phyloP scores from a whole-genome alignment of 2,797 vertebrate species.

The Spheniscus humboldti region DNA sequence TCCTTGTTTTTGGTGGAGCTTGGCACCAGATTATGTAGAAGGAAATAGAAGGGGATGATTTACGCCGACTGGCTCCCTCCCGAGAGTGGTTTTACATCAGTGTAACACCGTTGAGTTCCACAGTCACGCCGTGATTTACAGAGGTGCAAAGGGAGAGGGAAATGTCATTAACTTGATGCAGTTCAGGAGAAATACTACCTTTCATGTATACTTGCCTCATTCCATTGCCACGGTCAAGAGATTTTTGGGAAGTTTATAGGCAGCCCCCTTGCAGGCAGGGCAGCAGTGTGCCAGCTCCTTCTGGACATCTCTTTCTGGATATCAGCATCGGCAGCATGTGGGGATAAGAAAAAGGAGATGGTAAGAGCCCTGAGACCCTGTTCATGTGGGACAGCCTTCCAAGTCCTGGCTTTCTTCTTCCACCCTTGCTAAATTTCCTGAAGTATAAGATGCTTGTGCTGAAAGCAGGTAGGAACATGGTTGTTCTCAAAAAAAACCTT shows the following conservation, averaged over 20 bases:
- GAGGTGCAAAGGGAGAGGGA: not conserved
- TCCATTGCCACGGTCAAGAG: not conserved
- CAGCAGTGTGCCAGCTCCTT: not conserved
- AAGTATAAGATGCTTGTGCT: not conserved
- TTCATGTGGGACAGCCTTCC: not conserved
- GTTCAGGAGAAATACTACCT: not conserved
- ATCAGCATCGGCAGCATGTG: not conserved
- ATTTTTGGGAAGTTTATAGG: not conserved
- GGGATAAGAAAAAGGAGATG: not conserved
- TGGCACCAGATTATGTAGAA: constrained; percentile 9
- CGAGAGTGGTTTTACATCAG: constrained; percentile 5
- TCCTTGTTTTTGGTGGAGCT: not conserved
- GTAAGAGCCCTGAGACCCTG: not conserved
- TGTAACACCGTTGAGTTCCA: not conserved
- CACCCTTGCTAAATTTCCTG: not conserved
- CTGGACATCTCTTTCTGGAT: not conserved
- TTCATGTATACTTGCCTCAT: not conserved
- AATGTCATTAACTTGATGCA: not conserved
- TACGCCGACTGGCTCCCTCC: not conserved
- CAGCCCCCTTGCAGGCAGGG: not conserved
- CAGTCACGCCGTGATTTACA: not conserved
- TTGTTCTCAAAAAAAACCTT: not conserved
- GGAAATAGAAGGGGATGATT: constrained; percentile 37
- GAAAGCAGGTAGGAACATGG: not conserved
- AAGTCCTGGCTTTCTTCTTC: not conserved